Base-by-base conservation (phyloP, 2,888 invertebrate genomes). In the Drosophila cognata region DNA sequence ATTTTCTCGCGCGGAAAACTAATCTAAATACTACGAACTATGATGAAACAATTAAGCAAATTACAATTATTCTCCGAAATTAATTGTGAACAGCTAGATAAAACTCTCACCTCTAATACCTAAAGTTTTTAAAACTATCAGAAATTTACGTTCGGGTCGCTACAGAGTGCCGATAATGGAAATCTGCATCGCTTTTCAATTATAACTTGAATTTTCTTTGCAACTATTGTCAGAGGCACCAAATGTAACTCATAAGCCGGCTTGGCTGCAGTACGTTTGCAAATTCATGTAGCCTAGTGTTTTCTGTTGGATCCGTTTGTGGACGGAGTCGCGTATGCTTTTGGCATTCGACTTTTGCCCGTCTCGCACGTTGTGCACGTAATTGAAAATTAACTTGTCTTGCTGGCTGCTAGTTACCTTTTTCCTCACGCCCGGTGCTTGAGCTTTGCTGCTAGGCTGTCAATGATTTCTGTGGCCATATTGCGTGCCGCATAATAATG, bases 311-410 rank as follows among this genome's bases (percentile, higher is more conserved):
- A n/a, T 16, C 8, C 25, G 5, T 16, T 56, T 73, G 59, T 78
- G 56, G 63, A 61, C 75, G 68, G 77, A 69, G 74, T 25, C 36
- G 62, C 33, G 46, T 43, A 21, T 50, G 48, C 59, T 50, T 59
- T 48, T 73, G 57, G 70, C 67, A 61, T 69, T 64, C 74, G 74
- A 78, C 74, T 62, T 62, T 60, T 67, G 53, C 41, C 36, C 59
- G 67, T 56, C 61, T 55, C 66, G 62, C 79, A 82, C 82, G 88
- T 87, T 72, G 79, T 66, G 71, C 89, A 85, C 88, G 84, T 87
- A 89, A 87, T 89, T 89, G 89, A 89, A 89, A 89, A 89, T 89
- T 89, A 85, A 87, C 85, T 89, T 87, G 87, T 87, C 75, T 79
- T 63, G 74, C 74, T 72, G 56, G 46, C 64, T 74, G 64, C 82